Evolutionary conservation across 2,888 invertebrate species (phyloP).

Genomic region (Ypsolopha scabrella): DNA sequence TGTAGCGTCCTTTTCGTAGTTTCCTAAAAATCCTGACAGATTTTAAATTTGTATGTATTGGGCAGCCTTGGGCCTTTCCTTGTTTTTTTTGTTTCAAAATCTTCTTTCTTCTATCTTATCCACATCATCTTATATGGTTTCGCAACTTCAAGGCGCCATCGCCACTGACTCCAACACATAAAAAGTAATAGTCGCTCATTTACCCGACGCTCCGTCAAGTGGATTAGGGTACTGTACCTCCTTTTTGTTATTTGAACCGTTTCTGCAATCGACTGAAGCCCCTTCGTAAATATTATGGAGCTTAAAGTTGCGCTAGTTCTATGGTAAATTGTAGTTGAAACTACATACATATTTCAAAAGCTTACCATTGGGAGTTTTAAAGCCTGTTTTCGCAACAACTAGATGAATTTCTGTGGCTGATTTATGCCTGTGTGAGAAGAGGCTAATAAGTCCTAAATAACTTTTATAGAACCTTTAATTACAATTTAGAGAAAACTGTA

Average conservation of each 20-base stretch:
- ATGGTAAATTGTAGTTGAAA: neutral
- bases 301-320: neutral
- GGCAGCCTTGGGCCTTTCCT: too few species aligned
- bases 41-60: too few species aligned
- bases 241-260: slow-evolving; percentile 6
- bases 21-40: too few species aligned
- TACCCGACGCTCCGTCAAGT: slow-evolving; percentile 13
- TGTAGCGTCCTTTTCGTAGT: too few species aligned
- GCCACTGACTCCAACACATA: slow-evolving; percentile 32
- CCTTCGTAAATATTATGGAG: neutral
- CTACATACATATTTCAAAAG: neutral
- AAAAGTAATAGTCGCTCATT: slow-evolving; percentile 41
- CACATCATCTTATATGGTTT: neutral
- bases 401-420: too few species aligned
- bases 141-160: slow-evolving; percentile 16
- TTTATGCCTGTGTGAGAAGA: too few species aligned
- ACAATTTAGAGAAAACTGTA: too few species aligned
- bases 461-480: too few species aligned
- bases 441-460: too few species aligned
- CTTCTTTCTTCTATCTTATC: neutral
- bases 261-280: slow-evolving; percentile 1
- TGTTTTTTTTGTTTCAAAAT: too few species aligned
- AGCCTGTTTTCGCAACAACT: neutral
- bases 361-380: neutral
- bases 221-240: slow-evolving; percentile 12